phyloP scores from a whole-genome alignment of 2,797 vertebrate species.

The Molossus alvarezi region DNA sequence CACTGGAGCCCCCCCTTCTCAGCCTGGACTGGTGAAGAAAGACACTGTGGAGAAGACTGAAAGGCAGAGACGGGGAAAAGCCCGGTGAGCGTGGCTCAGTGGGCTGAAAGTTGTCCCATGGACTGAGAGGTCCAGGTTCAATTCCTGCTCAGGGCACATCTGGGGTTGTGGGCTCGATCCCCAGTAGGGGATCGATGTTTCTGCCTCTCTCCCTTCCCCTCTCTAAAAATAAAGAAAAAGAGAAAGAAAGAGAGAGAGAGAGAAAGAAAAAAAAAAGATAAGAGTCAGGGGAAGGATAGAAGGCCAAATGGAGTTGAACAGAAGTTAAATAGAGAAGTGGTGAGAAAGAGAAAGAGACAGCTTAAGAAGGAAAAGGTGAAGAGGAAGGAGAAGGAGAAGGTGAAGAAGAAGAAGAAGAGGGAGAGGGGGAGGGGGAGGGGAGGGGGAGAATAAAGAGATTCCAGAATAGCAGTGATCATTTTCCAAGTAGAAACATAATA shows the following conservation, averaged over 20 bases:
- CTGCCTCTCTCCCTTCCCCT: too few relatives aligned
- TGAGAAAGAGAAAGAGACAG: not conserved
- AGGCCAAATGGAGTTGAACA: not conserved
- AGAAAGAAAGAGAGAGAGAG: not conserved
- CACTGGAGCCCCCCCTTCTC: fast-evolving
- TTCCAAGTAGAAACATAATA: not conserved
- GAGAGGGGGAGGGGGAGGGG: too few relatives aligned
- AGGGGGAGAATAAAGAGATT: not conserved
- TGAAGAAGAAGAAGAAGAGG: not conserved
- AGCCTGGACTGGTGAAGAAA: not conserved
- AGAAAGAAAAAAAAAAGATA: not conserved
- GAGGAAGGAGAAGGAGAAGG: not conserved
- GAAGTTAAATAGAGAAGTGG: not conserved
- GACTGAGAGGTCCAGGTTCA: too few relatives aligned
- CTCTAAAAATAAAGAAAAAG: not conserved
- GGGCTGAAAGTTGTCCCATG: too few relatives aligned
- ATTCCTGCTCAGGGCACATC: too few relatives aligned
- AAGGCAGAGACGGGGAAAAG: not conserved
- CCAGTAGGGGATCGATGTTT: too few relatives aligned
- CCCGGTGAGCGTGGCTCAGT: too few relatives aligned
- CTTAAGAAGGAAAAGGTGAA: not conserved
- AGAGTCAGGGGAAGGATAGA: not conserved
- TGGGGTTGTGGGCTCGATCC: too few relatives aligned
- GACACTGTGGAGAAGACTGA: not conserved
- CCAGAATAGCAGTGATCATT: not conserved